Percentiles rank a stretch among this genome's conserved stretches.
These are phyloP conservation scores for Rachycentron canadum DNA, from an alignment of 2,797 vertebrate species.

Conservation along the genomic window DNA sequence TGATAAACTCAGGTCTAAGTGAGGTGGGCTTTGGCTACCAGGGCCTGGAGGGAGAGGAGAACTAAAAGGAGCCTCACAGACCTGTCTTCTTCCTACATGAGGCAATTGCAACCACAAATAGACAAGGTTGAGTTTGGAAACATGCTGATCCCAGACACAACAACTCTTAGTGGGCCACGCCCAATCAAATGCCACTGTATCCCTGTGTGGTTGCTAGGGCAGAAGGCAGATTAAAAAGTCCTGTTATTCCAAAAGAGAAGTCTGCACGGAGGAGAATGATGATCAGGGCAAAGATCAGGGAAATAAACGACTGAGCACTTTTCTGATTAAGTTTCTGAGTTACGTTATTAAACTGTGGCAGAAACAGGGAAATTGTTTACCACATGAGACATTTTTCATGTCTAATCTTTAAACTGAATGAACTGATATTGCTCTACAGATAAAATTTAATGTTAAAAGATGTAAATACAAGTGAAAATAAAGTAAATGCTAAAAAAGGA, in stretches of 20 bases:
- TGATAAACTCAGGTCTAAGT: neutral
- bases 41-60: slow-evolving; percentile 55
- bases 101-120: slow-evolving; percentile 75
- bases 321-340: slow-evolving; percentile 8
- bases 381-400: neutral
- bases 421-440: neutral
- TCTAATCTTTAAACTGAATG: neutral
- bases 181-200: slow-evolving; percentile 74
- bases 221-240: slow-evolving; percentile 48
- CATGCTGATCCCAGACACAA: slow-evolving; percentile 78
- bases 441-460: neutral
- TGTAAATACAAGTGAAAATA: neutral
- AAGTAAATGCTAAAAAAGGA: slow-evolving; percentile 5
- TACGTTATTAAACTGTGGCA: neutral
- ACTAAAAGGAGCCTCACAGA: slow-evolving; percentile 50
- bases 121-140: slow-evolving; percentile 79
- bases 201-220: slow-evolving; percentile 62
- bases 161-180: slow-evolving; percentile 78
- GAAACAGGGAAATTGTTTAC: neutral
- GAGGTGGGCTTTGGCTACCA: slow-evolving; percentile 17
- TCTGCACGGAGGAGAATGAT: neutral
- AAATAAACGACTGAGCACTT: neutral
- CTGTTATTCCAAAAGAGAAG: slow-evolving; percentile 22
- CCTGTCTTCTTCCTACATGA: slow-evolving; percentile 59
- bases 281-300: neutral